phyloP scores from a whole-genome alignment of 2,888 invertebrate species.

The Panzeria rudis region DNA sequence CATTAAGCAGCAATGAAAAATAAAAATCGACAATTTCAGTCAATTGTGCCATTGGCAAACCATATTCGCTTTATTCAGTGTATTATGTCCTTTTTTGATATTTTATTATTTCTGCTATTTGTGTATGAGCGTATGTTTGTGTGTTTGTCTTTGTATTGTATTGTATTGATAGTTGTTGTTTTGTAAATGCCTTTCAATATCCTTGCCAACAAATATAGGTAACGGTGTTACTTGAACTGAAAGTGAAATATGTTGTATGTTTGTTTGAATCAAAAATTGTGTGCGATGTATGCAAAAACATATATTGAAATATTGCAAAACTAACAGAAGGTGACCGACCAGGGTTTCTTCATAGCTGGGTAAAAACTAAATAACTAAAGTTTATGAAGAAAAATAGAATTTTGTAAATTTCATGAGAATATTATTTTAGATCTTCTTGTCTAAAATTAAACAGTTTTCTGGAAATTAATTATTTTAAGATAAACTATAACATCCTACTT shows the following conservation, averaged over 20 bases:
- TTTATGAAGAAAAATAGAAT: too few relatives aligned
- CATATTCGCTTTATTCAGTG: conserved; percentile 41
- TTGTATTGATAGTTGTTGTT: conserved; percentile 11
- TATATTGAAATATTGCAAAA: background rate
- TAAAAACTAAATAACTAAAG: too few relatives aligned
- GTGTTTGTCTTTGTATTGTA: too few relatives aligned
- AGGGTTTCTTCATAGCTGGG: too few relatives aligned
- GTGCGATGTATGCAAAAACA: conserved; percentile 11
- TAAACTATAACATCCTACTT: background rate
- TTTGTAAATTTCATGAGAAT: background rate
- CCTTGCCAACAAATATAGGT: conserved; percentile 65
- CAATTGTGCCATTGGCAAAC: conserved; percentile 64
- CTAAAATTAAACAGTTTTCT: too few relatives aligned
- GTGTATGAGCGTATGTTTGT: background rate
- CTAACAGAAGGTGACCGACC: conserved; percentile 24
- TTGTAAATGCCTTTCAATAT: conserved; percentile 53
- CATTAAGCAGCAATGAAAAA: conserved; percentile 3
- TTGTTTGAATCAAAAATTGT: conserved; percentile 7
- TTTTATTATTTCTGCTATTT: conserved; percentile 34
- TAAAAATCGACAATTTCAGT: conserved; percentile 49
- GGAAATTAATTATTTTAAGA: too few relatives aligned
- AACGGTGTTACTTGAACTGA: conserved; percentile 65
- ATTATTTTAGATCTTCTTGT: too few relatives aligned
- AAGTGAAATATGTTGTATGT: conserved; percentile 62
- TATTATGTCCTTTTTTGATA: conserved; percentile 14